A percentile compares a stretch with the other conserved stretches of the same genome.
phyloP scores from a whole-genome alignment of 2,113 vertebrate species.

The Toxostoma redivivum region DNA sequence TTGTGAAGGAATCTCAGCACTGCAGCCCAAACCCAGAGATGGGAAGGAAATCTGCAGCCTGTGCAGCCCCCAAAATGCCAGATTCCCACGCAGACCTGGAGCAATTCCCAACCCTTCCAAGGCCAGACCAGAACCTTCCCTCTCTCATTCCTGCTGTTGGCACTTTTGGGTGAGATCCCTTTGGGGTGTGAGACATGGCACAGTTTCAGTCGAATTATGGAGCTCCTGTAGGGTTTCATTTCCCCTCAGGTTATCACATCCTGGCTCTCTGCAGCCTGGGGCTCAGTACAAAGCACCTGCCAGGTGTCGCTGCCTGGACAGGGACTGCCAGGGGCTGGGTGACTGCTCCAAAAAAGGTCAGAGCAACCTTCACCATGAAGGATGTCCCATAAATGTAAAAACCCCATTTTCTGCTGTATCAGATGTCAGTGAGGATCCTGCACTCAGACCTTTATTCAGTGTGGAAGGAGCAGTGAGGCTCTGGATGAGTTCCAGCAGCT shows the following conservation, averaged over 20 bases:
- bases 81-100: neutral
- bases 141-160: neutral
- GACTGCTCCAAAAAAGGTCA: neutral
- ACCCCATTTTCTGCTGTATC: neutral
- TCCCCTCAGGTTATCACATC: neutral
- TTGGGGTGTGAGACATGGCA: neutral
- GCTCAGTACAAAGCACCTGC: neutral
- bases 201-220: neutral
- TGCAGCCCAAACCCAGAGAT: neutral
- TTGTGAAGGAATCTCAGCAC: neutral
- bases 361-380: neutral
- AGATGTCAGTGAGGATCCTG: neutral
- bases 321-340: neutral
- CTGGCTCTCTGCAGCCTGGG: neutral
- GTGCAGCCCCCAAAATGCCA: neutral
- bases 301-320: neutral
- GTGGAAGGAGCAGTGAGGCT: neutral
- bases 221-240: neutral
- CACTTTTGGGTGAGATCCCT: neutral
- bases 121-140: rapidly evolving
- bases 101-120: neutral
- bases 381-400: neutral
- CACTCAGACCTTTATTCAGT: neutral
- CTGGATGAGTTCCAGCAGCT: rapidly evolving
- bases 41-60: neutral